Conservation (phyloP, 2,797 vertebrate genomes). For the Neosilurus hyrtlii region DNA sequence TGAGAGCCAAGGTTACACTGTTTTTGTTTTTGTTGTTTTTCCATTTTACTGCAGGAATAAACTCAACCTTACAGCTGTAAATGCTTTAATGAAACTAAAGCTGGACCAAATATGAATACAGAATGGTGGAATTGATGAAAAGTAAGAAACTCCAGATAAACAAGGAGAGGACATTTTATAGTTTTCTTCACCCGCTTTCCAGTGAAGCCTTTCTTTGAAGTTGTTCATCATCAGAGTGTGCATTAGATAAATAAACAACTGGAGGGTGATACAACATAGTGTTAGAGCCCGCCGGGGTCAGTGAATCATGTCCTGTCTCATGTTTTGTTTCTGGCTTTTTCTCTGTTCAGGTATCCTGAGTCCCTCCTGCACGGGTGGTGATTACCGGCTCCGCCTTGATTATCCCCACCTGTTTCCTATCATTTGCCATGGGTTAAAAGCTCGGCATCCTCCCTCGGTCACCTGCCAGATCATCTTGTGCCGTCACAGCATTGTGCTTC, state of each 20-base stretch:
- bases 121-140: conserved; percentile 19
- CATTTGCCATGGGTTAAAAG: too few relatives aligned
- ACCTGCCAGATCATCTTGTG: too few relatives aligned
- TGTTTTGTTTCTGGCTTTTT: too few relatives aligned
- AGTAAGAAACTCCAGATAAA: conserved; percentile 6
- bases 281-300: too few relatives aligned
- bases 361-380: too few relatives aligned
- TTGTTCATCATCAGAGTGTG: conserved; percentile 42
- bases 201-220: conserved; percentile 27
- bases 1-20: conserved; percentile 59
- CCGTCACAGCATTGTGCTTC: too few relatives aligned
- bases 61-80: conserved; percentile 70
- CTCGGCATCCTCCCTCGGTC: too few relatives aligned
- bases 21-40: conserved; percentile 12
- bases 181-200: conserved; percentile 10
- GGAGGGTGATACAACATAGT: conserved; percentile 44
- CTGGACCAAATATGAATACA: conserved; percentile 16
- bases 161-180: neutral
- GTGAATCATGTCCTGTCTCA: too few relatives aligned
- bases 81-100: conserved; percentile 65
- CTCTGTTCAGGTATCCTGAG: too few relatives aligned
- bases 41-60: conserved; percentile 59
- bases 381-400: too few relatives aligned
- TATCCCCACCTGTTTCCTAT: too few relatives aligned
- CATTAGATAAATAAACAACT: conserved; percentile 55